phyloP scores from a whole-genome alignment of 2,888 invertebrate species.

The Gasteruption jaculator region DNA sequence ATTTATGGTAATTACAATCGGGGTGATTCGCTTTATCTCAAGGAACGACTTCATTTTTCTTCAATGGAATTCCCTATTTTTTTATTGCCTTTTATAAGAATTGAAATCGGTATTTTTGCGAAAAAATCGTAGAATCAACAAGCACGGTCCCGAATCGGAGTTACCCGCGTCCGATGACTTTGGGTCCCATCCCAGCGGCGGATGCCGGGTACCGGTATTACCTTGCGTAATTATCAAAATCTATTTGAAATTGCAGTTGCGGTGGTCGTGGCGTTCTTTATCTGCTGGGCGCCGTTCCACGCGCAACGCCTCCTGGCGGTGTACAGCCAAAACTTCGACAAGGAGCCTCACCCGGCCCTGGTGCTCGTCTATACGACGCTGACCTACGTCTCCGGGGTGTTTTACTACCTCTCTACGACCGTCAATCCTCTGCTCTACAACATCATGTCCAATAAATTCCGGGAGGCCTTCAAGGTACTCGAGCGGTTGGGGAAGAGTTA shows the following conservation, averaged over 20 bases:
- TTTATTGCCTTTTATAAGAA: too few species aligned
- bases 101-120: too few species aligned
- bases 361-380: slow-evolving; percentile 53
- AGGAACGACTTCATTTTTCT: too few species aligned
- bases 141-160: too few species aligned
- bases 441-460: slow-evolving; percentile 68
- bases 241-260: slow-evolving; percentile 75
- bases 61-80: too few species aligned
- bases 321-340: slow-evolving; percentile 60
- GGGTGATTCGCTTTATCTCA: too few species aligned
- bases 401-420: slow-evolving; percentile 66
- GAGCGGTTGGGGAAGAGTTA: neutral
- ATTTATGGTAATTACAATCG: too few species aligned
- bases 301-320: slow-evolving; percentile 82
- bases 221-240: too few species aligned
- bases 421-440: slow-evolving; percentile 69
- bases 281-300: slow-evolving; percentile 91
- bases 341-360: slow-evolving; percentile 54
- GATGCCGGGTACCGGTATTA: too few species aligned
- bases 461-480: slow-evolving; percentile 64
- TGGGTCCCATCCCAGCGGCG: too few species aligned
- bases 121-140: too few species aligned
- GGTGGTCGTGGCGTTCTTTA: slow-evolving; percentile 75
- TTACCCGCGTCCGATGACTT: too few species aligned
- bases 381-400: slow-evolving; percentile 63